These are phyloP conservation scores for Gryllus longicercus DNA, from an alignment of 2,888 invertebrate species.

Conservation along the genomic window DNA sequence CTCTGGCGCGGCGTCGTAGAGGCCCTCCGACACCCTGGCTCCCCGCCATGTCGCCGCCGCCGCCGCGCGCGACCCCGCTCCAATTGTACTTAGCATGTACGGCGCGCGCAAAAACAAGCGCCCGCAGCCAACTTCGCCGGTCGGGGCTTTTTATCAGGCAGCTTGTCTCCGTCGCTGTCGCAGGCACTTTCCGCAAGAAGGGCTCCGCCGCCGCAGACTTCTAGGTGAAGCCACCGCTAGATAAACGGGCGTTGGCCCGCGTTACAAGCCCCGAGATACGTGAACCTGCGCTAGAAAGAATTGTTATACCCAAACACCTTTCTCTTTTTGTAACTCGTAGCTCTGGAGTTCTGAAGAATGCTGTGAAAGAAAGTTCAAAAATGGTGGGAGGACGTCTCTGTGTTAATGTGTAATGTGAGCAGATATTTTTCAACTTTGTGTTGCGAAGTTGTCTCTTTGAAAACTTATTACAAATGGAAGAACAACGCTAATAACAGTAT, in stretches of 20 bases:
- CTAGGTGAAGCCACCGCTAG: background rate
- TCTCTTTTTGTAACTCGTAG: no score
- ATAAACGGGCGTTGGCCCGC: background rate
- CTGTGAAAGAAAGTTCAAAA: no score
- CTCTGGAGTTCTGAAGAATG: no score
- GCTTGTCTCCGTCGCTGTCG: background rate
- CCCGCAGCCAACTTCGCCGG: background rate
- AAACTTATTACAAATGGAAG: no score
- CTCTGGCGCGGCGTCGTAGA: background rate
- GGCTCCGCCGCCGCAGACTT: background rate
- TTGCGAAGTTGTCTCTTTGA: no score
- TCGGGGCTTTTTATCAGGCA: no score
- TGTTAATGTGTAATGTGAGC: no score
- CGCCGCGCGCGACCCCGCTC: background rate
- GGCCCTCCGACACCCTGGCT: background rate
- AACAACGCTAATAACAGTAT: no score
- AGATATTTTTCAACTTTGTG: no score
- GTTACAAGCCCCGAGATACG: background rate
- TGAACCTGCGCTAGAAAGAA: background rate
- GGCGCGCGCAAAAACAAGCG: background rate
- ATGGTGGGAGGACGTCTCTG: no score
- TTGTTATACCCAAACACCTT: background rate
- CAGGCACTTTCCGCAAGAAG: background rate
- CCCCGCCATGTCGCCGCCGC: background rate
- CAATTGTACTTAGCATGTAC: slow-evolving; percentile 9